phyloP scores from a whole-genome alignment of 2,888 invertebrate species.

The Leptinotarsa tumamoca region DNA sequence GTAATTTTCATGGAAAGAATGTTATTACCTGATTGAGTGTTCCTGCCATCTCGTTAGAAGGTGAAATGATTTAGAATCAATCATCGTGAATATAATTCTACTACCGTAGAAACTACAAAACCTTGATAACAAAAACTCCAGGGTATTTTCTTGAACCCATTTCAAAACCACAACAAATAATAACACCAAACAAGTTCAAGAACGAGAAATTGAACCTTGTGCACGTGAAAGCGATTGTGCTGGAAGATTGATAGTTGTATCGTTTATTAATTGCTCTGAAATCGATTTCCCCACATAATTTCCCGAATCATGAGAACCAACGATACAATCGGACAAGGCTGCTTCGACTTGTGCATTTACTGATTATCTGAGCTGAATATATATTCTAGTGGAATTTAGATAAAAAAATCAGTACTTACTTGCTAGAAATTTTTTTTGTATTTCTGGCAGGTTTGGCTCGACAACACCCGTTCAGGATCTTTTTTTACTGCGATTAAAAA shows the following conservation, averaged over 20 bases:
- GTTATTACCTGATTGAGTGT: no score
- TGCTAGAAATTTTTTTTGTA: no score
- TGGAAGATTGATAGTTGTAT: slow-evolving; percentile 4
- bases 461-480: no score
- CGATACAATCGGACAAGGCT: neutral
- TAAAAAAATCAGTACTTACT: no score
- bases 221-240: neutral
- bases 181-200: slow-evolving; percentile 5
- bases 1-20: no score
- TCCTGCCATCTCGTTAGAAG: no score
- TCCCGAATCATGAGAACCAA: neutral
- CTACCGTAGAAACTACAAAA: neutral
- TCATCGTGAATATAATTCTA: no score
- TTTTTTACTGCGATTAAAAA: no score
- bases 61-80: no score
- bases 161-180: neutral
- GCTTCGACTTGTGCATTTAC: neutral
- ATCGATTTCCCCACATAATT: neutral
- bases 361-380: neutral
- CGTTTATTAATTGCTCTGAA: neutral
- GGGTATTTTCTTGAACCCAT: neutral
- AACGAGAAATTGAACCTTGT: neutral
- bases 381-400: no score
- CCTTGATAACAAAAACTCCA: neutral
- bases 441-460: no score